phyloP scores from a whole-genome alignment of 1,140 invertebrate genomes.

The Drosophila eugracilis region DNA sequence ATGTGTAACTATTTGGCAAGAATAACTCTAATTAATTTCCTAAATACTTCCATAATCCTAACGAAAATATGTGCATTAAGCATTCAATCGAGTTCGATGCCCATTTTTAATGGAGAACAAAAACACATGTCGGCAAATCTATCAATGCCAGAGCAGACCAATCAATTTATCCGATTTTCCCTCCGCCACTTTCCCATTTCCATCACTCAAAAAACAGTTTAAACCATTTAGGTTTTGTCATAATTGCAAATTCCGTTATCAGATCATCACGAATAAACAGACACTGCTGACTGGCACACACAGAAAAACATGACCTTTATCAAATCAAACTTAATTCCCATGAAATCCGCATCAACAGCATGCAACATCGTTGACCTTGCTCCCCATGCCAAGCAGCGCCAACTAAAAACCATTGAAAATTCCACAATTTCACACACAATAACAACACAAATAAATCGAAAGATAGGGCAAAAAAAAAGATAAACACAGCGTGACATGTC shows the following conservation, averaged over 20 bases:
- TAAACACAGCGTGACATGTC: conserved; percentile 62
- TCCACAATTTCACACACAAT: conserved; percentile 22
- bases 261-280: conserved; percentile 43
- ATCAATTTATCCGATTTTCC: conserved; percentile 31
- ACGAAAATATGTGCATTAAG: neutral
- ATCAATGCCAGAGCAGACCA: conserved; percentile 25
- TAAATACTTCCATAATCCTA: neutral
- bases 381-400: conserved; percentile 12
- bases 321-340: conserved; percentile 62
- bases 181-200: conserved; percentile 15
- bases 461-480: conserved; percentile 16
- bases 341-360: conserved; percentile 53
- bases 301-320: conserved; percentile 56
- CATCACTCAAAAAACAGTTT: conserved; percentile 33
- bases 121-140: conserved; percentile 18
- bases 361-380: conserved; percentile 63
- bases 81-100: conserved; percentile 1
- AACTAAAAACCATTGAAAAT: conserved; percentile 37
- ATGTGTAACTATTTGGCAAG: too few relatives aligned
- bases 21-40: neutral
- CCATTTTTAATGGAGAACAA: neutral
- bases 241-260: conserved; percentile 54
- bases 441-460: conserved; percentile 30
- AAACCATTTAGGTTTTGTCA: conserved; percentile 50
- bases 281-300: conserved; percentile 1